phyloP scores from a whole-genome alignment of 2,888 invertebrate genomes.

The Trimorus sp. region DNA sequence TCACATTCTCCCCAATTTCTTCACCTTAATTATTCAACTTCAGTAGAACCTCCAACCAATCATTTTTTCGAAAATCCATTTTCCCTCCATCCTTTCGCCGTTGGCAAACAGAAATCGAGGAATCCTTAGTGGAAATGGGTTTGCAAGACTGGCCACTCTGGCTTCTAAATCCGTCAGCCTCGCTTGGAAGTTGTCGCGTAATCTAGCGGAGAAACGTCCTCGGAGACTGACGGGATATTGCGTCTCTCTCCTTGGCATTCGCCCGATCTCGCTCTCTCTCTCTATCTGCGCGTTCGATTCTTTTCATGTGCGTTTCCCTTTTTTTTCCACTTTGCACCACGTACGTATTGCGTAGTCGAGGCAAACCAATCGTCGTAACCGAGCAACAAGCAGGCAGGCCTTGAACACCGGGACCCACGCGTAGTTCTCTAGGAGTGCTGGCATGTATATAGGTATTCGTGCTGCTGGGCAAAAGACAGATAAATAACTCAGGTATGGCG shows the following conservation, averaged over 20 bases:
- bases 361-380: conserved; percentile 65
- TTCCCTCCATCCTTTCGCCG: background rate
- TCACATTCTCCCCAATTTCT: too few relatives aligned
- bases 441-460: conserved; percentile 73
- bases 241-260: conserved; percentile 8
- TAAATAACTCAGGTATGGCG: conserved; percentile 80
- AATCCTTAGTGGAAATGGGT: conserved; percentile 24
- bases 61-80: too few relatives aligned
- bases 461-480: conserved; percentile 79
- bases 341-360: conserved; percentile 68
- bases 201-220: conserved; percentile 63
- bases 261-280: too few relatives aligned
- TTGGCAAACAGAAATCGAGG: background rate
- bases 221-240: conserved; percentile 62
- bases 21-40: too few relatives aligned
- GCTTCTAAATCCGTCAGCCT: conserved; percentile 51
- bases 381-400: conserved; percentile 75
- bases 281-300: conserved; percentile 15
- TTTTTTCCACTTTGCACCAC: conserved; percentile 67
- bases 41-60: too few relatives aligned
- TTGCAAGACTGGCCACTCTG: conserved; percentile 52
- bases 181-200: conserved; percentile 56
- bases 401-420: conserved; percentile 80
- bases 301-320: conserved; percentile 61
- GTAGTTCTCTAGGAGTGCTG: conserved; percentile 70